These are phyloP conservation scores for Drosophila fuyamai DNA, from an alignment of 1,140 invertebrate species.

Conservation along the genomic window DNA sequence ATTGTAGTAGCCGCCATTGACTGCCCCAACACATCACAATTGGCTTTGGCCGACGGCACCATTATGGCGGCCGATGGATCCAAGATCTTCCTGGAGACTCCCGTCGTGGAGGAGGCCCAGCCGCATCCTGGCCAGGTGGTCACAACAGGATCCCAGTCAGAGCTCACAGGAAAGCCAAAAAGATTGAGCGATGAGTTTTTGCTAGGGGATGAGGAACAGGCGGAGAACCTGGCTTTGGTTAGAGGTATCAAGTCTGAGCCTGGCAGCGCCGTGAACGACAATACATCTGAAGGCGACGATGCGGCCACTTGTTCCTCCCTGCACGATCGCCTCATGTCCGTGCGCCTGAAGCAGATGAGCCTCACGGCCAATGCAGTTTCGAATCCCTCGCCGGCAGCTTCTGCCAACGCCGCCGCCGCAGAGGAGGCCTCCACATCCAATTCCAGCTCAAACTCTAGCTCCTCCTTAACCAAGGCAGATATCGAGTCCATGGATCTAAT, in stretches of 20 bases:
- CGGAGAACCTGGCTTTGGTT: slow-evolving; percentile 9
- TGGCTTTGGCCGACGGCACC: slow-evolving; percentile 57
- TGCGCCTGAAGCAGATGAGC: slow-evolving; percentile 80
- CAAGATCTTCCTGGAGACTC: slow-evolving; percentile 80
- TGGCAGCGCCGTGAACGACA: slow-evolving; percentile 5
- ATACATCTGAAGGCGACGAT: slow-evolving; percentile 24
- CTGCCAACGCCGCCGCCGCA: slow-evolving; percentile 2
- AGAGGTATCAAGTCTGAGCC: slow-evolving; percentile 49
- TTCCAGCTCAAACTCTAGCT: slow-evolving; percentile 27
- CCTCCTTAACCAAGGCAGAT: slow-evolving; percentile 52
- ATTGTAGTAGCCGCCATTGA: slow-evolving; percentile 31
- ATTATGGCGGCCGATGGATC: slow-evolving; percentile 73
- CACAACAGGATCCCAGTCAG: slow-evolving; percentile 17
- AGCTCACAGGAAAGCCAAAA: slow-evolving; percentile 73
- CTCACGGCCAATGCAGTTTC: slow-evolving; percentile 54
- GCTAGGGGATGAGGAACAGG: slow-evolving; percentile 44
- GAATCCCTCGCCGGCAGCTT: slow-evolving; percentile 23
- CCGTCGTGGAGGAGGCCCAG: slow-evolving; percentile 75
- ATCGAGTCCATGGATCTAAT: slow-evolving; percentile 83
- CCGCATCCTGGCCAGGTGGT: slow-evolving; percentile 31
- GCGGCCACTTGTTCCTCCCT: slow-evolving; percentile 40
- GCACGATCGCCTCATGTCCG: slow-evolving; percentile 76
- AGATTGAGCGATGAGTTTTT: slow-evolving; percentile 82
- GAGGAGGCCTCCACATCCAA: slow-evolving; percentile 40
- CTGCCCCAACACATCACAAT: slow-evolving; percentile 68